Percentiles rank a stretch among this genome's conserved stretches.
Conservation (phyloP, 2,113 vertebrate species). For the Elephas maximus region DNA sequence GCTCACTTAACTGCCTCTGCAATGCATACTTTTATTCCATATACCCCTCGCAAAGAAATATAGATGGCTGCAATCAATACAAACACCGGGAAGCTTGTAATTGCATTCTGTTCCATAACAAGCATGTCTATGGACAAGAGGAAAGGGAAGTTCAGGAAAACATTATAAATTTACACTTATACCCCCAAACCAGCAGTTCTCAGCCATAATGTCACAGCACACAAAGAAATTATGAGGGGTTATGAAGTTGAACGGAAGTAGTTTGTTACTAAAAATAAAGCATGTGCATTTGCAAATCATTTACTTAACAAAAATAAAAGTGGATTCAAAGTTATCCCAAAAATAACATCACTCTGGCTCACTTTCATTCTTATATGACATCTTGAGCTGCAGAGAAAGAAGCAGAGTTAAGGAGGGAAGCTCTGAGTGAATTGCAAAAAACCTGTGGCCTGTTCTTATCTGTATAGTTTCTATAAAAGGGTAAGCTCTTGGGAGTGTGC, state of each 20-base stretch:
- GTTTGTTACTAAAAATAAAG: conserved; percentile 54
- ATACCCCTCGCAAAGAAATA: neutral
- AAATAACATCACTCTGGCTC: too few species aligned
- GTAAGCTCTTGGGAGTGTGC: neutral
- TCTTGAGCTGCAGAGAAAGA: neutral
- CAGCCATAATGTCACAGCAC: neutral
- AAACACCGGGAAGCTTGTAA: conserved; percentile 36
- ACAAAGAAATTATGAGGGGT: neutral
- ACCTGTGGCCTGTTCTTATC: neutral
- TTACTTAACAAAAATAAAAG: neutral
- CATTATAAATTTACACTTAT: neutral
- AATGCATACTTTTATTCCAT: conserved; percentile 49
- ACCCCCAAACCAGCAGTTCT: neutral
- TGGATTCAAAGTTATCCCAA: neutral
- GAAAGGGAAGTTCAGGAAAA: neutral
- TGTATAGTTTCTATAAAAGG: accelerated
- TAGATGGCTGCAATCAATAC: conserved; percentile 41
- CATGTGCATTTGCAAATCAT: neutral
- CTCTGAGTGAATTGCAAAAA: accelerated
- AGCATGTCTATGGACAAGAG: neutral
- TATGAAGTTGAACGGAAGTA: neutral
- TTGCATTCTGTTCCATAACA: conserved; percentile 18
- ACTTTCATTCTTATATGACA: neutral
- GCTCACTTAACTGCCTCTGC: conserved; percentile 69
- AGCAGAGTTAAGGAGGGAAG: neutral